Base-by-base conservation (phyloP, 2,797 vertebrate species). In the Alca torda region DNA sequence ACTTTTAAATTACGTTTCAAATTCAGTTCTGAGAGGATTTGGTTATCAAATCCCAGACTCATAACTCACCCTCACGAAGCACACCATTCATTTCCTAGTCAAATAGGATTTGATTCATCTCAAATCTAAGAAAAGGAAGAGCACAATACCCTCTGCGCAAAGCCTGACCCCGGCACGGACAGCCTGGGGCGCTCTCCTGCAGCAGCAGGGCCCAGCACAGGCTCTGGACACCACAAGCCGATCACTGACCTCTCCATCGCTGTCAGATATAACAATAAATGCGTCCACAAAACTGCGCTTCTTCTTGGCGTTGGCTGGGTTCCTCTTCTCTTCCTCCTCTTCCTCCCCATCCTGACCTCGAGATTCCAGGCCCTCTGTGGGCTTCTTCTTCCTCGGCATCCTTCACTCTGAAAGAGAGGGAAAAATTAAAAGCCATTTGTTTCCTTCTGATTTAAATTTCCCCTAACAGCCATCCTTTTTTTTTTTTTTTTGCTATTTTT, bases 221-320 rank as follows among this genome's bases (percentile, higher is more conserved):
- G 53, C 61, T 73, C 69, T 31, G 70, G 63, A 35, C 30, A 68
- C 70, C 63, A 64, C 61, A 26, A 56, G 74, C 54, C 28, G 3
- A 24, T 12, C 89, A 98, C 98, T 96, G 86, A 98, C 98, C 98
- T 98, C 98, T 95, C 98, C 98, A 51, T 98, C 98, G 3, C 98
- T 98, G 95, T 98, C 98, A 1, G 98, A 98, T 89, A 98, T 98
- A 77, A 98, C 92, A 78, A 98, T 98, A 84, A 97, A 97, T 0
- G 96, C 95, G 37, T 98, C 98, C 74, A 97, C 97, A 91, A 96
- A 95, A 80, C 82, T 97, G 75, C 93, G 96, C 26, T 97, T 97
- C 92, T 89, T 97, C 91, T 86, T 98, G 86, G 88, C 39, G 37
- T 48, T 89, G 85, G 72, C 59, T n/a, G 54, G 8, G n/a, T 48